Evolutionary conservation across 2,888 invertebrate species (phyloP).

Genomic region (Agonopterix subpropinquella): DNA sequence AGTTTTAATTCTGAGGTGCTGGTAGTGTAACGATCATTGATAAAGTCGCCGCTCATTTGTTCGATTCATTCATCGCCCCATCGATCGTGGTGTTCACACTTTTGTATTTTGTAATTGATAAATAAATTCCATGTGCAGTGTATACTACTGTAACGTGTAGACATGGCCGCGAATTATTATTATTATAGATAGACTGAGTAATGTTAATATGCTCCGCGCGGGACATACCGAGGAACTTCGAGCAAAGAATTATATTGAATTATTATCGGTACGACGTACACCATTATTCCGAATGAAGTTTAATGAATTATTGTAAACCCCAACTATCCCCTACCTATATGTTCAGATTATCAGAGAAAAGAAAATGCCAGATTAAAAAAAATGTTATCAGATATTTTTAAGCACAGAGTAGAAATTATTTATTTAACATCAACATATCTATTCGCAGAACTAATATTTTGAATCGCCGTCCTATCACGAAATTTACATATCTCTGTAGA

Average conservation of each 20-base stretch:
- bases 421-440: slow-evolving; percentile 39
- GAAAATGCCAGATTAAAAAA: slow-evolving; percentile 1
- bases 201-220: slow-evolving; percentile 30
- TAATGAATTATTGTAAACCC: background rate
- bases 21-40: slow-evolving; percentile 29
- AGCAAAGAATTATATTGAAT: too few relatives aligned
- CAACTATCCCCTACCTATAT: background rate
- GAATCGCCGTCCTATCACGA: slow-evolving; percentile 55
- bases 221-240: too few relatives aligned
- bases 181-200: slow-evolving; percentile 64
- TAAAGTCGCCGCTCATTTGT: slow-evolving; percentile 14
- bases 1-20: slow-evolving; percentile 52
- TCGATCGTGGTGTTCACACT: slow-evolving; percentile 19
- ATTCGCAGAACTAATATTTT: slow-evolving; percentile 28
- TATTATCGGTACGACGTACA: too few relatives aligned
- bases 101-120: slow-evolving; percentile 27
- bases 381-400: slow-evolving; percentile 16
- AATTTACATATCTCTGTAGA: slow-evolving; percentile 61
- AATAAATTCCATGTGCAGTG: slow-evolving; percentile 12
- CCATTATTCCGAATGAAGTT: too few relatives aligned
- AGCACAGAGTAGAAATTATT: slow-evolving; percentile 17
- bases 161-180: slow-evolving; percentile 40
- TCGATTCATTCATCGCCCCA: slow-evolving; percentile 11
- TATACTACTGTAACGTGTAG: slow-evolving; percentile 34
- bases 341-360: background rate